A percentile compares a stretch with the other conserved stretches of the same genome.
These are phyloP conservation scores for Pogonognathellus flavescens DNA, from an alignment of 1,140 invertebrate species.

Conservation along the genomic window DNA sequence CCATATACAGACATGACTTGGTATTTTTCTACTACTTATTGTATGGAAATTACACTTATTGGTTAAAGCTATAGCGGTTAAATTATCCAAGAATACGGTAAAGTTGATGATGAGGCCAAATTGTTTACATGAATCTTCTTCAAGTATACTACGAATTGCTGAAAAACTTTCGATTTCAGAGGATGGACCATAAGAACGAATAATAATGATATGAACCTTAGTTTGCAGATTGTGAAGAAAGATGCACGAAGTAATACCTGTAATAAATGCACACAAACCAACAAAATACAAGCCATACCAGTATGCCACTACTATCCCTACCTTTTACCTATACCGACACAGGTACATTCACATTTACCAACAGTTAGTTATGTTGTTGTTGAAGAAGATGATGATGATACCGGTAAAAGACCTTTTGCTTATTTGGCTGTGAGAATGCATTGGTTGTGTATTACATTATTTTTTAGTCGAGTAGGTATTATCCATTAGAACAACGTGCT, in stretches of 20 bases:
- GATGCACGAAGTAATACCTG: too few species aligned
- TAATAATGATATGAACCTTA: neutral
- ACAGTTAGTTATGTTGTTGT: neutral
- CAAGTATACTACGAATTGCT: neutral
- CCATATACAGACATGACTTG: too few species aligned
- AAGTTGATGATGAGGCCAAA: too few species aligned
- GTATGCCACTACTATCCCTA: too few species aligned
- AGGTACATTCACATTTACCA: neutral
- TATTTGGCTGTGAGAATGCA: conserved; percentile 9
- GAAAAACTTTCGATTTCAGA: conserved; percentile 41
- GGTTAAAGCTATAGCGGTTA: too few species aligned
- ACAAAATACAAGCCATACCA: too few species aligned
- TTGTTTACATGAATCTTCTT: neutral
- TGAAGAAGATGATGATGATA: neutral
- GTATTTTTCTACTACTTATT: too few species aligned
- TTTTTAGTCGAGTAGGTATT: conserved; percentile 9
- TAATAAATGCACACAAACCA: too few species aligned
- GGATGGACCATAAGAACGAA: neutral
- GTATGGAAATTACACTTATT: too few species aligned
- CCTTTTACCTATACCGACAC: too few species aligned
- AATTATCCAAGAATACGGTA: too few species aligned
- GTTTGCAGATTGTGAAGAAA: too few species aligned
- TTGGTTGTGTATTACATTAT: conserved; percentile 12
- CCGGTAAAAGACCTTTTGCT: neutral
- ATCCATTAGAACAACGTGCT: conserved; percentile 23